Evolutionary conservation across 2,797 vertebrate genomes (phyloP), one percentile per base, ranked within the genome.

Genomic region (Schizopygopsis malacanthus): DNA sequence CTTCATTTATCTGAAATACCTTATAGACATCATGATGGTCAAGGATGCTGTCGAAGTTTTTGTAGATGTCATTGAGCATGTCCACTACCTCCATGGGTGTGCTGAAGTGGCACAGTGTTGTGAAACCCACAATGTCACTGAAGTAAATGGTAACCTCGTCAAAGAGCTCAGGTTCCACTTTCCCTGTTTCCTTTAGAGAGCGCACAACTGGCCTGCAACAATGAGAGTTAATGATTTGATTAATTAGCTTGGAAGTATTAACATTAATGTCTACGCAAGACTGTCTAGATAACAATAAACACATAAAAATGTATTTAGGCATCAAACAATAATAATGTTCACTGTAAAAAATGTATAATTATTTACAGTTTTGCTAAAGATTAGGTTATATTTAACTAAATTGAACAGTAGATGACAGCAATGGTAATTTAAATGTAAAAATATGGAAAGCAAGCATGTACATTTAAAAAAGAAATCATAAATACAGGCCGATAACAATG

Each of bases 21-120:
- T 99, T 99, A 90, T 99, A 99, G 47, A 99, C 98, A 9, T 99
- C 98, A 3, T 99, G 98, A 92, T 96, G 94, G 90, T 99, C 98
- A 9, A 99, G 94, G 78, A 99, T 97, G 91, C 96, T 95, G 93
- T 99, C 98, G 13, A 98, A 99, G 88, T 96, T 96, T 90, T 97
- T 97, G 92, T 99, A 99, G 94, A 99, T 96, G 91, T 98, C 97
- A 0, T 98, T 99, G 47, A 99, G 96, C 98, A 99, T 98, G 95
- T 98, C 97, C 89, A 99, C 98, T n/a, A 99, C 98, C 84, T 99
- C 98, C 96, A 99, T 99, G 33, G 98, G 98, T 0, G 97, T 98
- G 95, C 98, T 99, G 93, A 98, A 98, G 92, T 97, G 97, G 94
- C 98, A 99, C 90, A 99, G 95, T 0, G 98, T 98, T 85, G 98